These are phyloP conservation scores for Aplysia californica DNA, from an alignment of 1,140 invertebrate species.

Conservation along the genomic window DNA sequence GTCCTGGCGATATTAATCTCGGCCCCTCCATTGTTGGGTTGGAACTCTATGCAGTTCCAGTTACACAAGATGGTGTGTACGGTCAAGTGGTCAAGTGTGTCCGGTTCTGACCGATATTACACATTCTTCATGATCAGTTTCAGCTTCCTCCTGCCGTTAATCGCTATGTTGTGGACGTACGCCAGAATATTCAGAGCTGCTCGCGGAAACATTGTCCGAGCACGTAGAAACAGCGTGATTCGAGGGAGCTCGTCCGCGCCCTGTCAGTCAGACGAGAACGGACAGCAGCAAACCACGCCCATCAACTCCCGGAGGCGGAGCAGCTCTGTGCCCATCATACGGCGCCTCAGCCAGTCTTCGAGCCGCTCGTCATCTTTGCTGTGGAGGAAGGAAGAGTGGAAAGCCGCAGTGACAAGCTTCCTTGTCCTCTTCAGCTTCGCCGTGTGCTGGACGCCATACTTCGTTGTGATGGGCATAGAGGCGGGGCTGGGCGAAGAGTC, in stretches of 20 bases:
- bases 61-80: slow-evolving; percentile 58
- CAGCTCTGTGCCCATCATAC: slow-evolving; percentile 54
- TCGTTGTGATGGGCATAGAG: slow-evolving; percentile 62
- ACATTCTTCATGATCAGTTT: slow-evolving; percentile 52
- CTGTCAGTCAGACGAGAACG: slow-evolving; percentile 15
- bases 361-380: slow-evolving; percentile 43
- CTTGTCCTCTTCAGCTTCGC: slow-evolving; percentile 72
- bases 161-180: slow-evolving; percentile 78
- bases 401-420: slow-evolving; percentile 72
- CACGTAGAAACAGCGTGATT: slow-evolving; percentile 74
- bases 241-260: slow-evolving; percentile 35
- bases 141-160: slow-evolving; percentile 76
- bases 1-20: slow-evolving; percentile 54
- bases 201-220: slow-evolving; percentile 76
- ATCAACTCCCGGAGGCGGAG: slow-evolving; percentile 49
- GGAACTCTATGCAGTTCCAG: slow-evolving; percentile 60
- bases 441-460: slow-evolving; percentile 72
- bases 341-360: slow-evolving; percentile 55
- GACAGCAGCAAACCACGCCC: slow-evolving; percentile 33
- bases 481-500: slow-evolving; percentile 36
- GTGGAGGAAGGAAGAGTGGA: slow-evolving; percentile 71
- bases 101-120: slow-evolving; percentile 47
- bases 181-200: slow-evolving; percentile 79
- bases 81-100: slow-evolving; percentile 50
- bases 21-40: slow-evolving; percentile 56